These are phyloP conservation scores for Iphiclides podalirius DNA, from an alignment of 2,888 invertebrate species.

Conservation along the genomic window DNA sequence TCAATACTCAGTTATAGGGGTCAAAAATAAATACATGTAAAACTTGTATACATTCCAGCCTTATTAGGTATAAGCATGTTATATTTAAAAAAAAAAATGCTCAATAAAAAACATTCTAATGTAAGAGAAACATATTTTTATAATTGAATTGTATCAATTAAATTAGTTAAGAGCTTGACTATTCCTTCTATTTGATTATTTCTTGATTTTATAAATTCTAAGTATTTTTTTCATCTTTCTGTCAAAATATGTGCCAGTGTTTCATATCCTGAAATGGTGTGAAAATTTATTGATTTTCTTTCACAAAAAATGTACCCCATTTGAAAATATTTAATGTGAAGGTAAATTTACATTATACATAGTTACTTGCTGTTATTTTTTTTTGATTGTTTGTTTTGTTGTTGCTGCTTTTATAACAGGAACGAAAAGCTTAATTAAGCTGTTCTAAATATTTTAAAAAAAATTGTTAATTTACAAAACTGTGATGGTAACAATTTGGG, in stretches of 20 bases:
- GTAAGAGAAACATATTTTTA: neutral
- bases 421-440: too few relatives aligned
- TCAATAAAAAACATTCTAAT: neutral
- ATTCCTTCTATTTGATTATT: neutral
- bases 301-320: too few relatives aligned
- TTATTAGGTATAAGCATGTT: constrained; percentile 11
- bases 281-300: neutral
- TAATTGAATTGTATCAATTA: neutral
- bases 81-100: constrained; percentile 5
- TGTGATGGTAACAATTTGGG: neutral
- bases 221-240: neutral
- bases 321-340: too few relatives aligned
- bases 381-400: too few relatives aligned
- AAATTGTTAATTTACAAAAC: neutral
- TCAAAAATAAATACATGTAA: too few relatives aligned
- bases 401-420: too few relatives aligned
- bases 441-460: too few relatives aligned
- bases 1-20: too few relatives aligned
- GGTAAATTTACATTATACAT: too few relatives aligned
- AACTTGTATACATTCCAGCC: neutral
- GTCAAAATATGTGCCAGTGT: neutral
- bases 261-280: neutral
- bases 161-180: neutral
- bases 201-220: neutral
- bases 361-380: too few relatives aligned